Conservation (phyloP, 2,113 vertebrate species). For the Prionailurus bengalensis region DNA sequence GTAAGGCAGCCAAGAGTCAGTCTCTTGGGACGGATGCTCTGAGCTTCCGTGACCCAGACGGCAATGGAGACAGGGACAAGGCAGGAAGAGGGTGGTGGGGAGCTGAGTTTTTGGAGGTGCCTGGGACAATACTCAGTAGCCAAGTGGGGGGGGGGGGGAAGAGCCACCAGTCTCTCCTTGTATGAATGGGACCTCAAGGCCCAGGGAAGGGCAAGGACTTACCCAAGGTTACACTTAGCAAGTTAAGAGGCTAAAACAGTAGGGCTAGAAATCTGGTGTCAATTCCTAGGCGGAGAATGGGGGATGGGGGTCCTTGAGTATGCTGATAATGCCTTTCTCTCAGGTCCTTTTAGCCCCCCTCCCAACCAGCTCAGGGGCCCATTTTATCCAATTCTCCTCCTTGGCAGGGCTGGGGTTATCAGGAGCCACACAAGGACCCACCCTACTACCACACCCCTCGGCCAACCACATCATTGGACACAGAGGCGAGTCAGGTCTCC, state of each 20-base stretch:
- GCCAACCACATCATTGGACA: not conserved
- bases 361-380: not conserved
- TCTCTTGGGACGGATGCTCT: not conserved
- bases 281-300: not conserved
- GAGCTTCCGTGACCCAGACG: not conserved
- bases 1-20: not conserved
- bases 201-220: conserved; percentile 28
- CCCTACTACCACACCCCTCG: conserved; percentile 24
- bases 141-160: not conserved
- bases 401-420: conserved; percentile 67
- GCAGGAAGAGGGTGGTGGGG: conserved; percentile 25
- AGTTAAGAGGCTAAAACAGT: not conserved
- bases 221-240: not conserved
- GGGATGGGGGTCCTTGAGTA: not conserved
- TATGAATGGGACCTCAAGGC: not conserved
- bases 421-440: not conserved
- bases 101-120: not conserved
- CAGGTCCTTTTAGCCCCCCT: not conserved
- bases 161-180: not conserved
- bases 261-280: not conserved
- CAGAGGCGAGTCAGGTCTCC: not conserved
- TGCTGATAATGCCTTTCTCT: not conserved
- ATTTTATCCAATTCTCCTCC: conserved; percentile 55
- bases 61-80: not conserved
- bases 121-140: not conserved